Evolutionary conservation across 1,140 invertebrate genomes (phyloP), one percentile per base, ranked within the genome.

Genomic region (Calephelis virginiensis): DNA sequence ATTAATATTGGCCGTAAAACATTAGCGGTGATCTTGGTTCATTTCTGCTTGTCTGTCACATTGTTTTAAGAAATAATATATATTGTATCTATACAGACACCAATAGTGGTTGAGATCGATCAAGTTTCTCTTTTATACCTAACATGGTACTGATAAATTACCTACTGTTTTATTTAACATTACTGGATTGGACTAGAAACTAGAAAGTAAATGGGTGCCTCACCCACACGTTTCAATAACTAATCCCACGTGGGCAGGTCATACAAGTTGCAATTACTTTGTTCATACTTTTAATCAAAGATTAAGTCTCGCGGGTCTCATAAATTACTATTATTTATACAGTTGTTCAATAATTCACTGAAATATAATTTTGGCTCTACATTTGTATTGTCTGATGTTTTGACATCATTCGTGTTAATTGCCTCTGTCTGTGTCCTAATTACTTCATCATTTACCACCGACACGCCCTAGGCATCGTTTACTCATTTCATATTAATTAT

Each of bases 131-230:
- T 70, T 65, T 66, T 62, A 67, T 45, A 49, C 65, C 68, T 66
- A 63, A 73, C 63, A 68, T 70, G 65, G 61, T 63, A 28, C 61
- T 48, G 62, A 69, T 69, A 70, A 73, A 65, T 65, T n/a, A 45
- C 68, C 63, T 70, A 72, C 66, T 73, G 68, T 66, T 68, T 67
- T 61, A 60, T 66, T 69, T 65, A 65, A 73, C 67, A 66, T 70
- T 68, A 73, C 64, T 66, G 46, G 40, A 50, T 49, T 64, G 49
- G 63, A 12, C 61, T 64, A 64, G 67, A 64, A 69, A 69, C 68
- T 65, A 69, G 63, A 65, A 65, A 65, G 68, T 62, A 59, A 47
- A 49, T 62, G 38, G 40, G 63, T 49, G 64, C 14, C 68, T 69
- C 67, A 69, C 67, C 63, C 63, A 69, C 65, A 67, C 67, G 65